phyloP scores from a whole-genome alignment of 2,797 vertebrate species.

The Poliocrania exsul region DNA sequence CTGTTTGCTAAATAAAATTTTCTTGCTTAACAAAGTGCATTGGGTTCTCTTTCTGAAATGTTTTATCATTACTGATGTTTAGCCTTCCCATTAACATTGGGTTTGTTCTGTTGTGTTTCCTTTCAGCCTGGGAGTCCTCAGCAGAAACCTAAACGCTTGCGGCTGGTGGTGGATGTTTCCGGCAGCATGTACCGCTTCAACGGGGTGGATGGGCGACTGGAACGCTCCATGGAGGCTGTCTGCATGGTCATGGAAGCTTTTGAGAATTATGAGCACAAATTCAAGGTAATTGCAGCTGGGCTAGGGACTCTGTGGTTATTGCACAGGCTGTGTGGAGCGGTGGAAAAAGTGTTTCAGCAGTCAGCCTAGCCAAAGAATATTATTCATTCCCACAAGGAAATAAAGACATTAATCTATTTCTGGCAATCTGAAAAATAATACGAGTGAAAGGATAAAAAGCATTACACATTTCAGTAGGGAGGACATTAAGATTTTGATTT shows the following conservation, averaged over 20 bases:
- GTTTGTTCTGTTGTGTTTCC: neutral
- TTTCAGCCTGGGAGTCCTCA: slow-evolving; percentile 89
- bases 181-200: slow-evolving; percentile 99
- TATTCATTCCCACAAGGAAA: neutral
- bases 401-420: slow-evolving; percentile 32
- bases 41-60: neutral
- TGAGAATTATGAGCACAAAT: slow-evolving; percentile 93
- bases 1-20: neutral
- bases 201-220: slow-evolving; percentile 90
- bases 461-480: neutral
- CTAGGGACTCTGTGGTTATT: neutral
- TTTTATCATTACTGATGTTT: neutral
- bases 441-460: neutral
- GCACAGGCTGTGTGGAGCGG: neutral
- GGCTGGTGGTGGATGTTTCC: slow-evolving; percentile 91
- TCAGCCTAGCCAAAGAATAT: slow-evolving; percentile 7
- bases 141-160: slow-evolving; percentile 92
- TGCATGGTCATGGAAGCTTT: slow-evolving; percentile 99
- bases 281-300: slow-evolving; percentile 85
- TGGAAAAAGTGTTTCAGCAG: slow-evolving; percentile 1
- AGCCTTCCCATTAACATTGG: neutral
- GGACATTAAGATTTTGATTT: neutral
- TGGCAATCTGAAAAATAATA: slow-evolving; percentile 33
- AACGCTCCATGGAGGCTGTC: slow-evolving; percentile 96
- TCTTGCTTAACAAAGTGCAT: accelerated